These are phyloP conservation scores for Mastomys coucha DNA, from an alignment of 2,113 vertebrate species.

Conservation along the genomic window DNA sequence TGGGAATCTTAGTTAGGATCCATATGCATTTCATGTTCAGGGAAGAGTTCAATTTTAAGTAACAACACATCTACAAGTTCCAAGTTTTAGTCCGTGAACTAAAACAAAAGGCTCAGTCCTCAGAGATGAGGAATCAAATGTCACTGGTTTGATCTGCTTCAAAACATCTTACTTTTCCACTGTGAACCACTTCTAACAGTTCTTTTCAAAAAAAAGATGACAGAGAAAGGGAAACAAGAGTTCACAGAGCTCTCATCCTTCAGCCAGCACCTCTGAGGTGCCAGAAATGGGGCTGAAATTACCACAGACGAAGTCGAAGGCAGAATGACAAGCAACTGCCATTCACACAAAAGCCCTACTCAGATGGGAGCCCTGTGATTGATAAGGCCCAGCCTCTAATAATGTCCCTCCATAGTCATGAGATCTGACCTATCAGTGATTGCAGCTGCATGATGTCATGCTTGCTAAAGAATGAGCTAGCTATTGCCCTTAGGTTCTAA, in stretches of 20 bases:
- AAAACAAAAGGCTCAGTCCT: constrained; percentile 69
- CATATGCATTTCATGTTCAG: neutral
- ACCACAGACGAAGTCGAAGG: neutral
- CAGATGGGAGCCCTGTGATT: neutral
- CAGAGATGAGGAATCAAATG: constrained; percentile 72
- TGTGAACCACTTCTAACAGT: constrained; percentile 59
- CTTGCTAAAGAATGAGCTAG: neutral
- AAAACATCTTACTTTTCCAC: constrained; percentile 67
- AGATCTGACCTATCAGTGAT: neutral
- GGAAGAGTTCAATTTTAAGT: constrained; percentile 54
- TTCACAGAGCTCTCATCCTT: neutral
- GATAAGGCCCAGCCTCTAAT: neutral
- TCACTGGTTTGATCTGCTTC: constrained; percentile 75
- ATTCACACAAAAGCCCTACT: neutral
- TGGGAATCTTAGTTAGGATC: neutral
- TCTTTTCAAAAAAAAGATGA: constrained; percentile 58
- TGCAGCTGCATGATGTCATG: neutral
- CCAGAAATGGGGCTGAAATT: neutral
- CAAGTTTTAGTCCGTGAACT: constrained; percentile 57
- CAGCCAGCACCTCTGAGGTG: neutral
- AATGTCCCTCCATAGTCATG: neutral
- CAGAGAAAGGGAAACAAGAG: neutral
- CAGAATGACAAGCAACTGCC: neutral
- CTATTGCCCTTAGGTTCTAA: neutral
- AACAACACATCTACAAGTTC: constrained; percentile 56